Evolutionary conservation across 1,140 invertebrate genomes (phyloP).

Genomic region (Tetragonula clypearis): DNA sequence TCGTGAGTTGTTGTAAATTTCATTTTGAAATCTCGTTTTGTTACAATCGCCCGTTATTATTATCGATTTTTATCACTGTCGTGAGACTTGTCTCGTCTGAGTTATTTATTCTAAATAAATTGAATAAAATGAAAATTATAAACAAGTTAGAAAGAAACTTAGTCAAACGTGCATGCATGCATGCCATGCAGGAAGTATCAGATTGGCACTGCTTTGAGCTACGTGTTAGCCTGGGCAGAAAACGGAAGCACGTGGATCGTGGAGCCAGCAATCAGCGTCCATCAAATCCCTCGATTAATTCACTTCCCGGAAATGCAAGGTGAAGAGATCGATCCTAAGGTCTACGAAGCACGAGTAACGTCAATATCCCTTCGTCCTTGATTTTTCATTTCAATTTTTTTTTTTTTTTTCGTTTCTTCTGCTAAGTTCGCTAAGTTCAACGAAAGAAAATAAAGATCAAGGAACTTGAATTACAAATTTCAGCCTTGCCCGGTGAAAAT

Average conservation of each 20-base stretch:
- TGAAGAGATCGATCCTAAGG: conserved; percentile 12
- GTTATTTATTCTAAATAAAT: too few species aligned
- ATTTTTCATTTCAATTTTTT: neutral
- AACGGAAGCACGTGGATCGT: conserved; percentile 86
- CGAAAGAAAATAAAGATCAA: too few species aligned
- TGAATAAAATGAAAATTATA: too few species aligned
- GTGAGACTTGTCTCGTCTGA: too few species aligned
- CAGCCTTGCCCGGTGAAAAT: neutral
- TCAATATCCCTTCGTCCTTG: neutral
- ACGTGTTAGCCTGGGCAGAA: conserved; percentile 84
- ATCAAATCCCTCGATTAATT: conserved; percentile 47
- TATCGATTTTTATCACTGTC: neutral
- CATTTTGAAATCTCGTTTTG: neutral
- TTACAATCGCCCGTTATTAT: neutral
- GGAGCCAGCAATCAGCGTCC: conserved; percentile 73
- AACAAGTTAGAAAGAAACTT: too few species aligned
- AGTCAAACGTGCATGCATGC: too few species aligned
- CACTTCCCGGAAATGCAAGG: conserved; percentile 27
- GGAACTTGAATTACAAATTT: neutral
- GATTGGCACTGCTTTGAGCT: conserved; percentile 83
- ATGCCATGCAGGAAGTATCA: conserved; percentile 82
- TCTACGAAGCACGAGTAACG: conserved; percentile 17
- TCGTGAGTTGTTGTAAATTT: conserved; percentile 40
- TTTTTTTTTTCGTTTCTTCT: too few species aligned
- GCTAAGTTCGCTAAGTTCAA: too few species aligned